A percentile compares a stretch with the other conserved stretches of the same genome.
These are phyloP conservation scores for Anaspis maculata DNA, from an alignment of 2,888 invertebrate genomes.

Conservation along the genomic window DNA sequence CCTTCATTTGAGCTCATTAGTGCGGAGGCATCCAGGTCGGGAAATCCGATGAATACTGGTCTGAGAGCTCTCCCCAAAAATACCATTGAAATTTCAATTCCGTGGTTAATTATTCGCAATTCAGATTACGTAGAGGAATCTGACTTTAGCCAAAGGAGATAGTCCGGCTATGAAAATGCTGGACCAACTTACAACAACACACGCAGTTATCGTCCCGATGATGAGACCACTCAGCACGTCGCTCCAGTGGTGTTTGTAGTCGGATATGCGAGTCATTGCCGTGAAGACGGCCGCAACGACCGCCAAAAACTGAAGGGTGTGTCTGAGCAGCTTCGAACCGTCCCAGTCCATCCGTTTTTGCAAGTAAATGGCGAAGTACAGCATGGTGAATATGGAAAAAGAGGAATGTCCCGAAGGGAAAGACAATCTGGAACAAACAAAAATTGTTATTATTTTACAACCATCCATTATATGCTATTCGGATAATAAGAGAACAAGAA, in stretches of 20 bases:
- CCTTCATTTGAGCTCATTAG: too few relatives aligned
- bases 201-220: constrained; percentile 60
- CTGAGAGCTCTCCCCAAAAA: too few relatives aligned
- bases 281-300: constrained; percentile 78
- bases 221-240: constrained; percentile 81
- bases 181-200: constrained; percentile 63
- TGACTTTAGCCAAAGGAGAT: too few relatives aligned
- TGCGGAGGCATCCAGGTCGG: too few relatives aligned
- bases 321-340: constrained; percentile 71
- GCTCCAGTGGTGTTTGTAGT: constrained; percentile 98
- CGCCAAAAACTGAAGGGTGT: constrained; percentile 75
- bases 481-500: too few relatives aligned
- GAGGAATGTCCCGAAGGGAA: constrained; percentile 91
- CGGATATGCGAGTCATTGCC: constrained; percentile 82
- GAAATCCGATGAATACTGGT: too few relatives aligned
- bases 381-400: constrained; percentile 79
- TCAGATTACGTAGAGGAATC: too few relatives aligned
- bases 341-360: constrained; percentile 78
- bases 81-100: too few relatives aligned
- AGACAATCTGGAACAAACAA: constrained; percentile 58
- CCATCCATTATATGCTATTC: too few relatives aligned
- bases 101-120: too few relatives aligned
- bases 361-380: constrained; percentile 78
- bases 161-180: too few relatives aligned
- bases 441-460: too few relatives aligned